Conservation (phyloP, 2,113 vertebrate species). For the Colistium nudipinnis region DNA sequence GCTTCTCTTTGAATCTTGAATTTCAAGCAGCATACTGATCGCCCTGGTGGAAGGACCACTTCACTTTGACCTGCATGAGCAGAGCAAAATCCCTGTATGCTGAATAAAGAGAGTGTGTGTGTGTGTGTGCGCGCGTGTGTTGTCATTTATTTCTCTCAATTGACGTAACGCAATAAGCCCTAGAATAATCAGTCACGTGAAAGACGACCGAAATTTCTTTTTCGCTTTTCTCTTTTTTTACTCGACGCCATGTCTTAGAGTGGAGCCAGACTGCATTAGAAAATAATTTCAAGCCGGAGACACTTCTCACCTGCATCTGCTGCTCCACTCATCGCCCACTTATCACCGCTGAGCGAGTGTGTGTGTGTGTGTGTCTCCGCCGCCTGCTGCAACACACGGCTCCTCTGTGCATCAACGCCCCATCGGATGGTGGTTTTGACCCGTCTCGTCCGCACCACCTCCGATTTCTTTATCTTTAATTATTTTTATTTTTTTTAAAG, state of each 20-base stretch:
- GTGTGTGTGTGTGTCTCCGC: neutral
- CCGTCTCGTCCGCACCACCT: neutral
- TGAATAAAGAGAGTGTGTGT: slow-evolving; percentile 4
- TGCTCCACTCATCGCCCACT: neutral
- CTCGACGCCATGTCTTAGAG: slow-evolving; percentile 5
- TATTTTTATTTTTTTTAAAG: too few relatives aligned
- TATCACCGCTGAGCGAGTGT: neutral
- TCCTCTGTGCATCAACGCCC: slow-evolving; percentile 1
- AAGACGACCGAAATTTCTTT: too few relatives aligned
- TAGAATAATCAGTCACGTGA: too few relatives aligned
- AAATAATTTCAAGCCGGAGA: neutral
- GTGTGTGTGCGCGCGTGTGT: too few relatives aligned
- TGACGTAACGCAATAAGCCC: too few relatives aligned
- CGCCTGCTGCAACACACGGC: neutral
- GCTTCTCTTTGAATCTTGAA: slow-evolving; percentile 2
- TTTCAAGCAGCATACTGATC: slow-evolving; percentile 22
- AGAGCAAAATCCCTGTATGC: neutral
- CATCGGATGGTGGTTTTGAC: neutral
- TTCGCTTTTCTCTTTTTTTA: neutral
- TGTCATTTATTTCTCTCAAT: too few relatives aligned
- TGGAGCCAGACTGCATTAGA: neutral
- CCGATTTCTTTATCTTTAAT: too few relatives aligned
- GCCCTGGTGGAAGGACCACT: neutral
- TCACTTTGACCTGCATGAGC: neutral
- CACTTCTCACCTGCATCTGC: slow-evolving; percentile 2